Conservation (phyloP, 2,113 vertebrate species). For the Perognathus longimembris region DNA sequence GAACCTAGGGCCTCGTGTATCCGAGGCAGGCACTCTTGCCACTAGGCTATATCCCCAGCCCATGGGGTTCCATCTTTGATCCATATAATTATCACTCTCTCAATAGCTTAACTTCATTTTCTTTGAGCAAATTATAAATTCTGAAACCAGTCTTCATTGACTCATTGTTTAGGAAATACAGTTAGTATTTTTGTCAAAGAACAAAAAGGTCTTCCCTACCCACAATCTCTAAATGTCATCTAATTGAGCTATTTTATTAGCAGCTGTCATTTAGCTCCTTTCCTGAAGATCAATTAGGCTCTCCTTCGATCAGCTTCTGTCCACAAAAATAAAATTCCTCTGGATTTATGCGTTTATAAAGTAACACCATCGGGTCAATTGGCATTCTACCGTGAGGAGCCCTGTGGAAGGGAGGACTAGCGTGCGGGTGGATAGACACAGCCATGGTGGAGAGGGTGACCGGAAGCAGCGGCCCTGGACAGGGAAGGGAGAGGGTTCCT, state of each 20-base stretch:
- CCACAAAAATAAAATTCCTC: conserved; percentile 21
- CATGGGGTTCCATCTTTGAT: not conserved
- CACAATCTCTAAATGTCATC: not conserved
- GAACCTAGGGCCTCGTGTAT: no score
- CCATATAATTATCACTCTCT: not conserved
- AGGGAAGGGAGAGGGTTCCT: not conserved
- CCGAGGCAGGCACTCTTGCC: no score
- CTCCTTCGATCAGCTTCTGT: not conserved
- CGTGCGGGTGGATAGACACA: not conserved
- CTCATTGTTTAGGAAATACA: not conserved
- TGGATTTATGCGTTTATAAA: not conserved
- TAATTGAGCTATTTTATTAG: not conserved
- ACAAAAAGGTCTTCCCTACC: not conserved
- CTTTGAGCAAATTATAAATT: not conserved
- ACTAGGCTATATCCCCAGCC: no score
- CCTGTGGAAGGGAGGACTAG: not conserved
- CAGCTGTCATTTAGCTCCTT: not conserved
- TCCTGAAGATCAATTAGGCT: not conserved
- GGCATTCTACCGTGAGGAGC: not conserved
- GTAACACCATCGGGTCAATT: not conserved
- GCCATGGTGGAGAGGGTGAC: not conserved
- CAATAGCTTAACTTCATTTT: not conserved
- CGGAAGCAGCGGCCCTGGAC: accelerated
- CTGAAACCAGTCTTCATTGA: not conserved
- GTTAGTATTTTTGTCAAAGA: not conserved